Evolutionary conservation across 2,888 invertebrate species (phyloP), one percentile per base, ranked within the genome.

Genomic region (Ochropleura plecta): DNA sequence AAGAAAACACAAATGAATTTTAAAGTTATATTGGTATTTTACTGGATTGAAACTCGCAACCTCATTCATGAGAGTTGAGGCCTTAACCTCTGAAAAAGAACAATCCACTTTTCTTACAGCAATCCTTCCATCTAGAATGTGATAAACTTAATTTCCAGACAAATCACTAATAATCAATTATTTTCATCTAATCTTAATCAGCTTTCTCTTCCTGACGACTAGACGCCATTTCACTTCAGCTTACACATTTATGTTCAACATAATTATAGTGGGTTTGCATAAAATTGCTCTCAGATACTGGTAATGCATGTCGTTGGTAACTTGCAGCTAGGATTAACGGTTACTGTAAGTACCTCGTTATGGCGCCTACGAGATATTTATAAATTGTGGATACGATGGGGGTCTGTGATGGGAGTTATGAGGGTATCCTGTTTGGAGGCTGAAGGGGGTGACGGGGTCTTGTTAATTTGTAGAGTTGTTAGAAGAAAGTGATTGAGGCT

Each of bases 151-250:
- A 59, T 40, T 59, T 12, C 18, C 5, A 64, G 57, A 82, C 66
- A 72, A 78, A 75, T 60, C 59, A 55, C 20, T 67, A 60, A 53
- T 64, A 75, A 81, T 75, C 63, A 73, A 80, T 84, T 77, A 79
- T 79, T 79, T 79, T 67, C 49, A 48, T 71, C 65, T 18, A 74
- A 73, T 79, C 75, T 71, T 57, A 53, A 73, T 75, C 64, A 44
- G 86, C 84, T 86, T 81, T 86, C 86, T 79, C 80, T 86, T 84
- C 84, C 84, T 72, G 73, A 62, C 53, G 66, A 44, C 76, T 20
- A 76, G 75, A 20, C 71, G 70, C 71, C 79, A 82, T 81, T 86
- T 82, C 79, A 51, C 81, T 78, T 53, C 63, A 66, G 49, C 70
- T 73, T 77, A n/a, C 65, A 77, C 65, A 76, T 78, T 81, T 79